Conservation (phyloP, 2,797 vertebrate species). For the Centroberyx gerrardi region DNA sequence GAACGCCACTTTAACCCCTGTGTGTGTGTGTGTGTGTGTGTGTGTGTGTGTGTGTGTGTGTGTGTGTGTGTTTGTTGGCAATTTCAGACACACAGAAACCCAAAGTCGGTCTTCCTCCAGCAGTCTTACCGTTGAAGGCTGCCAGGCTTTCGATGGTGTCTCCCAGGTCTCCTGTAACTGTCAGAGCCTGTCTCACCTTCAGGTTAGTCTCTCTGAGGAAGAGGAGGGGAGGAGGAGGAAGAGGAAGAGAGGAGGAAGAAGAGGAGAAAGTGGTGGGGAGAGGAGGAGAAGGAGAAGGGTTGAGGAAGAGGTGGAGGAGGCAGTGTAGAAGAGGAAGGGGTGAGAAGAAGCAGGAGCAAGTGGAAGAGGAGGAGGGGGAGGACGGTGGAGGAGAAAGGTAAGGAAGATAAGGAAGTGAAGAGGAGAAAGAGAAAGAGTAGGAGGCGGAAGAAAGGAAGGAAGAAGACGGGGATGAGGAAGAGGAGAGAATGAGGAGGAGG, state of each 20-base stretch:
- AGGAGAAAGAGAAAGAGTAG: neutral
- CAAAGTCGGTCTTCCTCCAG: too few species aligned
- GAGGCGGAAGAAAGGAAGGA: neutral
- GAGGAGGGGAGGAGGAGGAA: neutral
- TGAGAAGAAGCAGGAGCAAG: neutral
- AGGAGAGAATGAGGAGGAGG: neutral
- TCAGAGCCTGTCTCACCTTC: slow-evolving; percentile 94
- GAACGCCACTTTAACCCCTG: too few species aligned
- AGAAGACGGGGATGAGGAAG: neutral
- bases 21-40: too few species aligned
- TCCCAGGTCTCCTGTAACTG: slow-evolving; percentile 91
- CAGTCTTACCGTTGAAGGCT: slow-evolving; percentile 88
- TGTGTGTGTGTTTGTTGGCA: neutral
- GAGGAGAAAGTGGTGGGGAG: neutral
- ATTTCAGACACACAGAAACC: too few species aligned
- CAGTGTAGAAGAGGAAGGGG: neutral
- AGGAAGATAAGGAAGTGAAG: neutral
- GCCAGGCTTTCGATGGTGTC: slow-evolving; percentile 88
- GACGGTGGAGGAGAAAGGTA: too few species aligned
- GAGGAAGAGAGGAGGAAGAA: neutral
- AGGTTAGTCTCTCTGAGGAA: slow-evolving; percentile 93
- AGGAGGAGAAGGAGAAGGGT: neutral
- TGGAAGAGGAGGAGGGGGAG: neutral
- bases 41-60: neutral
- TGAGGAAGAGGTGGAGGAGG: neutral